Conservation (phyloP, 1,140 invertebrate species). For the Epicauta chinensis region DNA sequence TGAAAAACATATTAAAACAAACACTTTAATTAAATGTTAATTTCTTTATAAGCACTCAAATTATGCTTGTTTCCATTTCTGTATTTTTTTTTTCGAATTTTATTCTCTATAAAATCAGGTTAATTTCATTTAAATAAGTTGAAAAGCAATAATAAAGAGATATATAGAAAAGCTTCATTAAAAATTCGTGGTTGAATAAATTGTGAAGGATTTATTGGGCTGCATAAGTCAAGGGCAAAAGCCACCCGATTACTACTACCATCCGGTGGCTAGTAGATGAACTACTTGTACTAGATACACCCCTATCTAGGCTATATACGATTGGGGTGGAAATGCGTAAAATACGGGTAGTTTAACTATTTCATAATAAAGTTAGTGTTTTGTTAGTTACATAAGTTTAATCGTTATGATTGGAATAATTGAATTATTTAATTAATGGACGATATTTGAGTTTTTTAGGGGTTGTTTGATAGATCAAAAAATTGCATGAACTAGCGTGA, state of each 20-base stretch:
- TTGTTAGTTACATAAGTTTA: too few relatives aligned
- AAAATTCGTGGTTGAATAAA: neutral
- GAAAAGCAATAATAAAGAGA: neutral
- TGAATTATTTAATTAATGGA: too few relatives aligned
- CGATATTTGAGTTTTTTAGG: too few relatives aligned
- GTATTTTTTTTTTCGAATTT: neutral
- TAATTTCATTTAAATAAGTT: neutral
- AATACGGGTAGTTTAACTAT: neutral
- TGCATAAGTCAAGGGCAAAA: slow-evolving; percentile 15
- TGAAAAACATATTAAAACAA: too few relatives aligned
- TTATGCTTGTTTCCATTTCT: too few relatives aligned
- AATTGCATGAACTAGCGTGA: too few relatives aligned
- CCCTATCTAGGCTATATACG: neutral
- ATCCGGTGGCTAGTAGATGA: slow-evolving; percentile 27
- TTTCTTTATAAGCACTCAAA: too few relatives aligned
- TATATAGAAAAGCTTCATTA: neutral
- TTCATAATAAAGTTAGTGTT: too few relatives aligned
- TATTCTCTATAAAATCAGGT: neutral
- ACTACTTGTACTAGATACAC: slow-evolving; percentile 7
- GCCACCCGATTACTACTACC: slow-evolving; percentile 26
- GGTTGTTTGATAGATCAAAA: too few relatives aligned
- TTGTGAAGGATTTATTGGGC: slow-evolving; percentile 1
- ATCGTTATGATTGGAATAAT: too few relatives aligned
- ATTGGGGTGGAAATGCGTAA: slow-evolving; percentile 13
- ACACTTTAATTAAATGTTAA: too few relatives aligned